Evolutionary conservation across 2,888 invertebrate genomes (phyloP), one percentile per base, ranked within the genome.

Genomic region (Fabriciana adippe): DNA sequence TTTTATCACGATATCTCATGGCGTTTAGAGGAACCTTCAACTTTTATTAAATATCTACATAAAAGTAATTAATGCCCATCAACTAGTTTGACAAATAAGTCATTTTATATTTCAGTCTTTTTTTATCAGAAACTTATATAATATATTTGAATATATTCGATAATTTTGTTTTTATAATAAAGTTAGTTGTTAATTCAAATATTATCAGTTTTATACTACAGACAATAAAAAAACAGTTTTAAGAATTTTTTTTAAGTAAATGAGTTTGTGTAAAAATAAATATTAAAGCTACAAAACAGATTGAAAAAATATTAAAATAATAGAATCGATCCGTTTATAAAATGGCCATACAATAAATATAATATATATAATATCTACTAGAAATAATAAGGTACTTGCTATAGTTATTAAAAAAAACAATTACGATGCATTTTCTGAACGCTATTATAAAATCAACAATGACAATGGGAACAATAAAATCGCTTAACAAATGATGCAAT

Each of bases 1-100:
- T 11, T 65, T n/a, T 21, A 26, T n/a, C 16, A 53, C 45, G 41
- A 26, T 57, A 41, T 57, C 57, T 41, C 57, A 51, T 51, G 41
- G 51, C 35, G 47, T 57, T 65, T 57, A 65, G 57, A 45, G 26
- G 56, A 56, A 53, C 47, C 57, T 59, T 57, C 31, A 64, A 48
- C 41, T 21, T 51, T 53, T 57, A 57, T 57, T 65, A 47, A 45
- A 51, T 45, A 55, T 64, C 51, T 47, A 35, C 53, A 26, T 57
- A 26, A 53, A 57, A 65, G 64, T 57, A 57, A 65, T 57, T 45
- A 56, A 57, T 57, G 53, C 45, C 56, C 26, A 51, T 57, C 45
- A 51, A 47, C 57, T 18, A 53, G 47, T 57, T n/a, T 21, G 47
- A n/a, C 8, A 41, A 56, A 15, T 13, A 8, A 47, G n/a, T 47